These are phyloP conservation scores for Centropus bengalensis DNA, from an alignment of 2,113 vertebrate genomes.

Conservation along the genomic window DNA sequence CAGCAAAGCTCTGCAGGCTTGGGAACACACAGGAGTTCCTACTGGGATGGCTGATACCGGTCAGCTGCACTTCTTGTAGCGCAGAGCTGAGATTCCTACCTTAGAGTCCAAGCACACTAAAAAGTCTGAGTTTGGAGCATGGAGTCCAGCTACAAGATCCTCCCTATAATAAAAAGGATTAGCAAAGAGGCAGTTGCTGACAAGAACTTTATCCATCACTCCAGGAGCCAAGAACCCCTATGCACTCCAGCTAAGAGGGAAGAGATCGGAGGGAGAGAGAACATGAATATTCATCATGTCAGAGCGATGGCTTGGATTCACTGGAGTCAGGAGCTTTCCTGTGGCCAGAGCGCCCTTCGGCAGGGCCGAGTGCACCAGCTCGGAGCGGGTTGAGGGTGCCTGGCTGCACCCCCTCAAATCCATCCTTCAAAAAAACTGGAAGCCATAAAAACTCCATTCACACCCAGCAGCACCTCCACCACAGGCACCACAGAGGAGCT, in stretches of 20 bases:
- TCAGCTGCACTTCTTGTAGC: not conserved
- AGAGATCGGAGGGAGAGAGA: not conserved
- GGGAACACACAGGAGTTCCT: rapidly evolving
- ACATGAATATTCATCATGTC: not conserved
- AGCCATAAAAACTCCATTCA: not conserved
- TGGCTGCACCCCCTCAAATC: not conserved
- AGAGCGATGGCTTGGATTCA: not conserved
- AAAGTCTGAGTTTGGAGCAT: not conserved
- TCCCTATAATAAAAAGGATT: not conserved
- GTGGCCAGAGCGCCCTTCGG: rapidly evolving
- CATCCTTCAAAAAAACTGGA: rapidly evolving
- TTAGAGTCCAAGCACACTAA: not conserved
- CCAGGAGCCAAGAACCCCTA: not conserved
- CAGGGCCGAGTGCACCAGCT: rapidly evolving
- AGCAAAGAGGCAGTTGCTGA: conserved; percentile 30
- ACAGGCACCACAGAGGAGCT: rapidly evolving
- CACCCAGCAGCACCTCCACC: not conserved
- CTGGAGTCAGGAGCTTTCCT: not conserved
- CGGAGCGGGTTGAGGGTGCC: rapidly evolving
- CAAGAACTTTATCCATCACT: conserved; percentile 9
- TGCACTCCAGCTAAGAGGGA: not conserved
- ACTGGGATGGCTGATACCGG: not conserved
- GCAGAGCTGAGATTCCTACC: not conserved
- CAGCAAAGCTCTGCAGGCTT: not conserved
- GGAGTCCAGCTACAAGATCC: not conserved